A percentile compares a stretch with the other conserved stretches of the same genome.
Evolutionary conservation across 2,797 vertebrate genomes (phyloP).

Genomic region (Varecia variegata): DNA sequence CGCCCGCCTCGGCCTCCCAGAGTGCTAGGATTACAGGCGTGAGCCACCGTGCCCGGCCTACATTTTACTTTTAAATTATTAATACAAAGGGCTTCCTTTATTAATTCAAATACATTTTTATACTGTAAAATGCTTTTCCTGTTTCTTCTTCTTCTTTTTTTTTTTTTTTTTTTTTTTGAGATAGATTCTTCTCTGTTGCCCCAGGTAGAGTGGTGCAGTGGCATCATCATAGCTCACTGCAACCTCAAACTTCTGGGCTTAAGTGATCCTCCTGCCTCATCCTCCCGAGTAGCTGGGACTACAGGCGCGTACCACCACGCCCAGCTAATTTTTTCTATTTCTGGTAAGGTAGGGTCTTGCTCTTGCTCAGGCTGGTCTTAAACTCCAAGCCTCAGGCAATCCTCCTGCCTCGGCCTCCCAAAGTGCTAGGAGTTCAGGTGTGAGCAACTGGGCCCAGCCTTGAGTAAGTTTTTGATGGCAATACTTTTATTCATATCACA

Average conservation of each 20-base stretch:
- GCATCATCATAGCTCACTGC: neutral
- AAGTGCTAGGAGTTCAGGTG: neutral
- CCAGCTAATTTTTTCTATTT: neutral
- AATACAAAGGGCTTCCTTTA: neutral
- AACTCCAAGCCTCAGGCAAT: neutral
- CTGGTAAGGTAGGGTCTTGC: neutral
- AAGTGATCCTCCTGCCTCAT: neutral
- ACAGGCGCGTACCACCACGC: accelerated
- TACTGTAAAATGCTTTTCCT: neutral
- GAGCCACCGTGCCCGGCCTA: no score
- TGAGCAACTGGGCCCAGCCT: accelerated
- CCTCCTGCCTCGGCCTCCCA: neutral
- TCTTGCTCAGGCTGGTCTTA: neutral
- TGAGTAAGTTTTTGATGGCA: neutral
- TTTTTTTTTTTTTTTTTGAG: neutral
- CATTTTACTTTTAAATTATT: neutral
- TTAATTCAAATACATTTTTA: neutral
- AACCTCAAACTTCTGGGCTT: neutral
- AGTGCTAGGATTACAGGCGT: no score
- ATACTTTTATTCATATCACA: neutral
- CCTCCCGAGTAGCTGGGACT: neutral
- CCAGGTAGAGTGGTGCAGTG: neutral
- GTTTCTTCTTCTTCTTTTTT: neutral
- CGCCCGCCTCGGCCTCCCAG: no score
- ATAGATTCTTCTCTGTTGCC: neutral